These are phyloP conservation scores for Mormyrops boulengeri DNA, from an alignment of 2,797 vertebrate species.

Conservation along the genomic window DNA sequence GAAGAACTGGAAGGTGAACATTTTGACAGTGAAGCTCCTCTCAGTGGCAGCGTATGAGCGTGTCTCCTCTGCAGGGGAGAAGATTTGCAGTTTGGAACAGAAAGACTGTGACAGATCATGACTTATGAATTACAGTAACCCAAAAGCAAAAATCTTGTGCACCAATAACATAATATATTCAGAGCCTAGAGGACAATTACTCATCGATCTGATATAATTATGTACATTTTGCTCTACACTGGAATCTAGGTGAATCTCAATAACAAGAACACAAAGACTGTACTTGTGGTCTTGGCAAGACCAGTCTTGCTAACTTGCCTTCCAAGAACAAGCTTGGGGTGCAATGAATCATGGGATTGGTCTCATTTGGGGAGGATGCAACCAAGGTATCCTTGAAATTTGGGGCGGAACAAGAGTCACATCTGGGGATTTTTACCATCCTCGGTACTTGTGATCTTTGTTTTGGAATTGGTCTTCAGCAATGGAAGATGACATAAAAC, in stretches of 20 bases:
- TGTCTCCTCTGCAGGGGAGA: constrained; percentile 65
- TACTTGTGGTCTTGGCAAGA: not conserved
- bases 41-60: constrained; percentile 72
- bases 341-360: not conserved
- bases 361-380: not conserved
- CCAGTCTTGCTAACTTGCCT: not conserved
- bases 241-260: not conserved
- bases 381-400: not conserved
- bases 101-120: not conserved
- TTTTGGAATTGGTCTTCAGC: too few relatives aligned
- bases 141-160: not conserved
- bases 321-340: not conserved
- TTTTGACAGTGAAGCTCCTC: constrained; percentile 80
- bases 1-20: constrained; percentile 95
- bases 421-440: not conserved
- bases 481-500: not conserved
- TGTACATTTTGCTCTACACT: not conserved
- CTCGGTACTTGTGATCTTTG: not conserved
- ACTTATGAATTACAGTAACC: not conserved
- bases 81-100: not conserved
- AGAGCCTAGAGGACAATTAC: not conserved
- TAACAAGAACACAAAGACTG: not conserved
- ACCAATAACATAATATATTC: not conserved
- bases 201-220: not conserved
- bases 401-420: not conserved